Conservation (phyloP, 35 echinoderm and acorn worm genomes). For the Anneissia japonica region DNA sequence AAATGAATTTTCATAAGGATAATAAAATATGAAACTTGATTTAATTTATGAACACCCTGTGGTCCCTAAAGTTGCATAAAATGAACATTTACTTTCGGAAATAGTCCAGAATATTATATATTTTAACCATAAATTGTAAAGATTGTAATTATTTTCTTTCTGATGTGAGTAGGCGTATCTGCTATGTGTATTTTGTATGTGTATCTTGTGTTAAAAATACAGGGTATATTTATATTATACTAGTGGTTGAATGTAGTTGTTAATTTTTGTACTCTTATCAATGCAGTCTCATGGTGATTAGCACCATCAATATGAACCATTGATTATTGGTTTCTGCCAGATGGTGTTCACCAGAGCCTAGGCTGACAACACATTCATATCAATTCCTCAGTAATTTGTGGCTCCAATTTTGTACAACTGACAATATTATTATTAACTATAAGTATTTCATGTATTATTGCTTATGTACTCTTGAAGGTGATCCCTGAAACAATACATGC, state of each 20-base stretch:
- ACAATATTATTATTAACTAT: not conserved
- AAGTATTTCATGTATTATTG: not conserved
- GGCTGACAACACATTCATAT: not conserved
- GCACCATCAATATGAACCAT: not conserved
- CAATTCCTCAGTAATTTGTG: not conserved
- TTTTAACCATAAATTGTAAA: too few relatives aligned
- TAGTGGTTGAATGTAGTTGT: not conserved
- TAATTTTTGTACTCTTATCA: not conserved
- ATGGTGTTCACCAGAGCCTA: not conserved
- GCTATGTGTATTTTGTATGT: too few relatives aligned
- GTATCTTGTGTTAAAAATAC: too few relatives aligned
- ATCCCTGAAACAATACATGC: not conserved
- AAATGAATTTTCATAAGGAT: too few relatives aligned
- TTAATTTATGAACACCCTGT: too few relatives aligned
- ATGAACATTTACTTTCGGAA: too few relatives aligned
- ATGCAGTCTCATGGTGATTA: not conserved
- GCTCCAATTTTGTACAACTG: not conserved
- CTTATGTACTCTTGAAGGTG: not conserved
- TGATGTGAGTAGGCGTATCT: too few relatives aligned
- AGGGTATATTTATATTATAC: not conserved
- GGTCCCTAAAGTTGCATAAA: too few relatives aligned
- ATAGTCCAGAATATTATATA: too few relatives aligned
- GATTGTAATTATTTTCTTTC: too few relatives aligned
- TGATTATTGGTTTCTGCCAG: not conserved
- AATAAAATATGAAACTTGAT: too few relatives aligned